These are phyloP conservation scores for Oncorhynchus nerka DNA, from an alignment of 2,113 vertebrate genomes.

Conservation along the genomic window DNA sequence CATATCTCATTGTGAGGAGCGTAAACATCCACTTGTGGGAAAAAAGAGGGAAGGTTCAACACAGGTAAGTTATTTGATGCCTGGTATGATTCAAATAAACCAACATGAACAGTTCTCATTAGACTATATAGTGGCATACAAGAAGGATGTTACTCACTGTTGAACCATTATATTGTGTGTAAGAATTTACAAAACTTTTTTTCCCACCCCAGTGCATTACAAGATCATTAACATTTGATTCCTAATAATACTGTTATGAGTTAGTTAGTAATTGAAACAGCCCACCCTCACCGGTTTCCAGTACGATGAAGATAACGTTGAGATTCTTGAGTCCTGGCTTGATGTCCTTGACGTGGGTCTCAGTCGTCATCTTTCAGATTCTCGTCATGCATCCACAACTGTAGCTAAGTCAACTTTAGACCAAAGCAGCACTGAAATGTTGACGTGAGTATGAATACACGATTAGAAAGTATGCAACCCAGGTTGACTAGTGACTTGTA, in stretches of 20 bases:
- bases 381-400: background rate
- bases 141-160: background rate
- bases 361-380: background rate
- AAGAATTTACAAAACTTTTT: background rate
- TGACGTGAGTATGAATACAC: no score
- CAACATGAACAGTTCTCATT: background rate
- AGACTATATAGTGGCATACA: background rate
- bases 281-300: conserved; percentile 77
- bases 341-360: conserved; percentile 72
- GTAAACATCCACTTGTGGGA: background rate
- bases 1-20: background rate
- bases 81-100: background rate
- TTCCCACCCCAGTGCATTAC: background rate
- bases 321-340: conserved; percentile 84
- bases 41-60: background rate
- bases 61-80: background rate
- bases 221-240: background rate
- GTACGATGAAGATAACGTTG: conserved; percentile 83
- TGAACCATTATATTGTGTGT: background rate
- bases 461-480: no score
- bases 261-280: no score
- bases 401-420: no score
- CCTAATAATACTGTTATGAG: background rate
- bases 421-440: no score
- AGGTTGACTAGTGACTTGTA: no score